A percentile compares a stretch with the other conserved stretches of the same genome.
These are phyloP conservation scores for Octopus sinensis DNA, from an alignment of 1,140 invertebrate genomes.

Conservation along the genomic window DNA sequence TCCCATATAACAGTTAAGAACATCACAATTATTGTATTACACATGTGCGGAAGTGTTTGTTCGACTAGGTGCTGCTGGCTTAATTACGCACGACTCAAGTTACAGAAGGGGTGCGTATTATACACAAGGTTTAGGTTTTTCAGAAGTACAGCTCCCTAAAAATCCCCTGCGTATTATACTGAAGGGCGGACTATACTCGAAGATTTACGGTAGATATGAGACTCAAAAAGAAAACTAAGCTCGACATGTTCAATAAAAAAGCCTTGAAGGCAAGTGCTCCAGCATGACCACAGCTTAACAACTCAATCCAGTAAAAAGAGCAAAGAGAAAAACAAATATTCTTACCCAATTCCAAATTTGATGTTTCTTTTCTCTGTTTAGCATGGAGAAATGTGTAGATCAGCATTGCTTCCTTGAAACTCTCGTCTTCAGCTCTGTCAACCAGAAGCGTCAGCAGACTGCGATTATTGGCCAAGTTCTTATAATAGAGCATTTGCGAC, in stretches of 20 bases:
- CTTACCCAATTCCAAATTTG: conserved; percentile 31
- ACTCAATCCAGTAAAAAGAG: not conserved
- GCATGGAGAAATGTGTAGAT: conserved; percentile 45
- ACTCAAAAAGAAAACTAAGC: not conserved
- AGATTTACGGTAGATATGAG: not conserved
- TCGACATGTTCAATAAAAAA: not conserved
- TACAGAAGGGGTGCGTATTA: too few relatives aligned
- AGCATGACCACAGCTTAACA: not conserved
- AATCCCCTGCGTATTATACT: too few relatives aligned
- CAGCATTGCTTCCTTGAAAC: conserved; percentile 51
- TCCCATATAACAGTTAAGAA: too few relatives aligned
- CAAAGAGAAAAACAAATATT: conserved; percentile 28
- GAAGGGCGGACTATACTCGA: too few relatives aligned
- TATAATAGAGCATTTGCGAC: conserved; percentile 49
- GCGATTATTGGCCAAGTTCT: conserved; percentile 53
- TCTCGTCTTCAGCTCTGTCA: conserved; percentile 53
- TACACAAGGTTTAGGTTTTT: too few relatives aligned
- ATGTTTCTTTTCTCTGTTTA: conserved; percentile 21
- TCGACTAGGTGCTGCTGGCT: too few relatives aligned
- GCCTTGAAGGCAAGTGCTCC: not conserved
- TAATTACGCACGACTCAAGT: too few relatives aligned
- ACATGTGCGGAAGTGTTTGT: too few relatives aligned
- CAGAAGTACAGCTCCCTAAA: too few relatives aligned
- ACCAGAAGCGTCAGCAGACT: conserved; percentile 50
- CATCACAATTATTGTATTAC: too few relatives aligned